phyloP scores from a whole-genome alignment of 2,113 vertebrate species.

The Struthidea cinerea region DNA sequence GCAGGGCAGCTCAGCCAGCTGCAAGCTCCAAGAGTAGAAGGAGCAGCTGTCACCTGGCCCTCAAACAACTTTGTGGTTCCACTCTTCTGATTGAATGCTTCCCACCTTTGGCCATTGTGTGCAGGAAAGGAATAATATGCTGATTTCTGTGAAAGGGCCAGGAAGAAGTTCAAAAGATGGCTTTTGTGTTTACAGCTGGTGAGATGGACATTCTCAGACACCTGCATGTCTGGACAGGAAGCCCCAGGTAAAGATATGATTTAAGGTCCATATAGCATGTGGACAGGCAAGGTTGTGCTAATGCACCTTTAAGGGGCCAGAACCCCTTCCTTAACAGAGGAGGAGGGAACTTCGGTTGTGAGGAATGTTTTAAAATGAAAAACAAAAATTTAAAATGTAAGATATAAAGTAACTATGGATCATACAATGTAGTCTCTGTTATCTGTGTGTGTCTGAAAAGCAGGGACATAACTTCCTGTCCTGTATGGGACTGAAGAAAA shows the following conservation, averaged over 20 bases:
- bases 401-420: neutral
- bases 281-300: neutral
- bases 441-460: neutral
- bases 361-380: neutral
- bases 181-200: neutral
- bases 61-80: neutral
- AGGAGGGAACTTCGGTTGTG: neutral
- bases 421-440: neutral
- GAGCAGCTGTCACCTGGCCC: neutral
- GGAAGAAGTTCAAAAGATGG: neutral
- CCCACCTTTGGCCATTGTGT: rapidly evolving
- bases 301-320: neutral
- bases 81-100: neutral
- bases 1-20: neutral
- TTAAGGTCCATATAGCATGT: neutral
- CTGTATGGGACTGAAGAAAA: neutral
- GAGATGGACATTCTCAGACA: neutral
- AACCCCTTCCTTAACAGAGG: neutral
- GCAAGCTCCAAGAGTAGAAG: rapidly evolving
- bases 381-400: neutral
- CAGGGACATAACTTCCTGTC: neutral
- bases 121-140: neutral
- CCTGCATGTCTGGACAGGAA: neutral
- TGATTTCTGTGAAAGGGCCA: neutral
- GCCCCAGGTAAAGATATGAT: neutral